Conservation (phyloP, 64 coral and sea anemone species). For the Porites australiensis region DNA sequence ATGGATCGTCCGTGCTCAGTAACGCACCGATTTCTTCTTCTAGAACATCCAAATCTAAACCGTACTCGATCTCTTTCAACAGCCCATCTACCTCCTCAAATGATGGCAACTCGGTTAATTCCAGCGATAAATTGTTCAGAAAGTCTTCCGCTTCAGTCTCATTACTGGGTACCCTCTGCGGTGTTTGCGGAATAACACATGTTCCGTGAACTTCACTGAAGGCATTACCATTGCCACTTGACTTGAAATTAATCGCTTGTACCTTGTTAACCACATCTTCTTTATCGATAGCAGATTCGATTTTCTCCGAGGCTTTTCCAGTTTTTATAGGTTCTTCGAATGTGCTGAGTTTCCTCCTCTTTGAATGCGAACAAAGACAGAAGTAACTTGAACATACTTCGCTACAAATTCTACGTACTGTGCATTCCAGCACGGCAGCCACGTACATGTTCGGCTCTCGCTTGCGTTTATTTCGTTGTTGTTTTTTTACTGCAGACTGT, state of each 20-base stretch:
- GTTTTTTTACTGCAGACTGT: conserved; percentile 84
- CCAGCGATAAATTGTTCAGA: conserved; percentile 26
- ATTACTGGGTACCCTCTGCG: not conserved
- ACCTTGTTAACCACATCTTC: not conserved
- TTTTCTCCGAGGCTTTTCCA: not conserved
- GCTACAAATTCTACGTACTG: conserved; percentile 86
- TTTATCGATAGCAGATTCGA: not conserved
- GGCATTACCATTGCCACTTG: not conserved
- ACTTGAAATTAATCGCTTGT: not conserved
- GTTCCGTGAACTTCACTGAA: not conserved
- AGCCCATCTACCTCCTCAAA: conserved; percentile 72
- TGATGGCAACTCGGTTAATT: conserved; percentile 4
- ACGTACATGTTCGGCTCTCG: conserved; percentile 94
- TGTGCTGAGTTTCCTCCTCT: conserved; percentile 37
- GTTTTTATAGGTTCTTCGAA: not conserved
- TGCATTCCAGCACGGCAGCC: conserved; percentile 83
- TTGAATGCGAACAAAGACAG: conserved; percentile 64
- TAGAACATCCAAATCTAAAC: conserved; percentile 29
- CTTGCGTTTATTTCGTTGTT: conserved; percentile 92
- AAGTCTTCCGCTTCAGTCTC: conserved; percentile 21
- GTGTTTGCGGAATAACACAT: not conserved
- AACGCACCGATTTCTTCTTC: conserved; percentile 47
- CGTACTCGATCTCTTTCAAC: conserved; percentile 68
- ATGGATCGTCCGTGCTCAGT: conserved; percentile 74
- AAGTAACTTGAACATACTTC: conserved; percentile 72